Base-by-base conservation (phyloP, 2,113 vertebrate genomes). In the Ornithorhynchus anatinus region DNA sequence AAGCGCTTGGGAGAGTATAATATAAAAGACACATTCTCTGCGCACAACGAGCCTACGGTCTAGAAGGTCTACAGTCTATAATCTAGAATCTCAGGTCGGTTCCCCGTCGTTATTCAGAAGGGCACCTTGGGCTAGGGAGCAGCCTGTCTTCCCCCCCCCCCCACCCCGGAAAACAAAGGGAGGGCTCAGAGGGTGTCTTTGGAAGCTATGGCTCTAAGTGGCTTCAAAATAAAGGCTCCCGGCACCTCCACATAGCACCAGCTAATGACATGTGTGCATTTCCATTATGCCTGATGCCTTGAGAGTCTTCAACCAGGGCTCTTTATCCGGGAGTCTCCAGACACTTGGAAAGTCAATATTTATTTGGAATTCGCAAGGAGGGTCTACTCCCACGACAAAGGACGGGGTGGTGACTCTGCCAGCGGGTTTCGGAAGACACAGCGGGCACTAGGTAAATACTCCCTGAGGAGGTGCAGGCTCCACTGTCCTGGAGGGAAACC, bases 281-380 rank as follows among this genome's bases (percentile, higher is more conserved):
- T 6, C 37, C 64, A 23, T 53, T 66, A 53, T 22, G 44, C 11
- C 39, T 48, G n/a, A 47, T 32, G 31, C 53, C 16, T 53, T 60
- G 40, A 39, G 37, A 23, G 5, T 35, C 4, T 5, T 22, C 27
- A 56, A 48, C 13, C 50, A 73, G 4, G 15, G 25, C 12, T 53
- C 37, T 67, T 80, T 69, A 51, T 79, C 35, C 54, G 27, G 36
- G 45, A 57, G 0, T 6, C 6, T 29, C 56, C 29, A 61, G 35
- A 12, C 71, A 43, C 69, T 75, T 69, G n/a, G 14, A 44, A 44
- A 57, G 22, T 81, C 58, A 73, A 1, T 73, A 59, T 71, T 76
- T 80, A 25, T 77, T 81, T 62, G 65, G 5, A 4, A 59, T 19
- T 56, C 72, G 8, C 43, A 74, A 57, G 69, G 76, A 32, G 8